Evolutionary conservation across 2,113 vertebrate species (phyloP).

Genomic region (Megalops atlanticus): DNA sequence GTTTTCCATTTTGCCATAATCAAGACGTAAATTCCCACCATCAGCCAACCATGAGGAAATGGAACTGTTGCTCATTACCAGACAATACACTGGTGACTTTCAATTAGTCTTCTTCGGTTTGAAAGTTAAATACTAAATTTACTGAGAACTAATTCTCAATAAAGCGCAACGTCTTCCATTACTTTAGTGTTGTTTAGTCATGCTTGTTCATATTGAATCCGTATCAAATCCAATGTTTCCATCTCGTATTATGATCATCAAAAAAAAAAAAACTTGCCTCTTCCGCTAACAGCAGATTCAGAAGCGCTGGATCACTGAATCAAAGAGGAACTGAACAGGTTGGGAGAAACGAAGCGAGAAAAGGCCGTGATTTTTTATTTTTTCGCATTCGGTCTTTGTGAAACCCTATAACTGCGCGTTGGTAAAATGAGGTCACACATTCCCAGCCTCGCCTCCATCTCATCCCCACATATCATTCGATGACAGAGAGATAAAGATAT

Average conservation of each 20-base stretch:
- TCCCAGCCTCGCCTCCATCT: not conserved
- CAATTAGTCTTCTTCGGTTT: not conserved
- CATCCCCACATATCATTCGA: not conserved
- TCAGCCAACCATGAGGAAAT: not conserved
- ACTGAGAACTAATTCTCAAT: not conserved
- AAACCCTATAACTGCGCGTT: not conserved
- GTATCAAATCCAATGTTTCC: not conserved
- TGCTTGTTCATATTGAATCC: not conserved
- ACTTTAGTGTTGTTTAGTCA: not conserved
- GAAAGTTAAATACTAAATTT: not conserved
- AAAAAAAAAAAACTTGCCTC: no score
- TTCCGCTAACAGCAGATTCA: no score
- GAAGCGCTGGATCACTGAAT: no score
- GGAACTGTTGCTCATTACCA: not conserved
- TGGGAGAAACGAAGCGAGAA: not conserved
- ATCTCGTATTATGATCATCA: no score
- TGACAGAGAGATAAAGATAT: conserved; percentile 28
- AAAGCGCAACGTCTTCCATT: not conserved
- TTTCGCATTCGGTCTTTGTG: not conserved
- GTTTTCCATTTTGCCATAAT: not conserved
- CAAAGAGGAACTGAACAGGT: not conserved
- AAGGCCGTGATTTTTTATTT: not conserved
- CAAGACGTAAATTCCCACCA: not conserved
- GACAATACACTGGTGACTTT: not conserved
- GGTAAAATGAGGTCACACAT: conserved; percentile 18